Percentiles rank a stretch among this genome's conserved stretches.
These are phyloP conservation scores for Erithacus rubecula DNA, from an alignment of 2,797 vertebrate genomes.

Conservation along the genomic window DNA sequence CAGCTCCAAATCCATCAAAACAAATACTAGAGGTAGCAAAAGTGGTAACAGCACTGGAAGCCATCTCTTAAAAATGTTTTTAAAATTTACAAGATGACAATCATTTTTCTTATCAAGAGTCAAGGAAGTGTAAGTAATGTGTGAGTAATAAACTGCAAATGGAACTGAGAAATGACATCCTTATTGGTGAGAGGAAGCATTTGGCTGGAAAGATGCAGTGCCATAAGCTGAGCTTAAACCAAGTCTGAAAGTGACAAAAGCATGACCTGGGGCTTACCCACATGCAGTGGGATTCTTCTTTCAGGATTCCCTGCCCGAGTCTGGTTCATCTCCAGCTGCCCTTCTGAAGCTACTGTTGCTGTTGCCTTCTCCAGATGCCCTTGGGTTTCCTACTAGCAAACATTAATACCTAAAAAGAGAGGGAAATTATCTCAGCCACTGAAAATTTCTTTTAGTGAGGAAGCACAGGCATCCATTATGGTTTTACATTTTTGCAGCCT, in stretches of 20 bases:
- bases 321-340: background rate
- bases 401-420: background rate
- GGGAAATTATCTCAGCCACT: background rate
- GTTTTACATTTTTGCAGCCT: background rate
- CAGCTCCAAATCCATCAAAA: slow-evolving; percentile 29
- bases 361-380: background rate
- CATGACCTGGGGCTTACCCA: background rate
- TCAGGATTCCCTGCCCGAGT: background rate
- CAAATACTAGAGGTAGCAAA: background rate
- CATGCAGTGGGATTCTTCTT: background rate
- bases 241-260: background rate
- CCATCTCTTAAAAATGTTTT: background rate
- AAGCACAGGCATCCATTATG: background rate
- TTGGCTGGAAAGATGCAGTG: background rate
- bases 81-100: background rate
- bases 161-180: background rate
- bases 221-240: background rate
- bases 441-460: background rate
- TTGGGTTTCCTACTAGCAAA: background rate
- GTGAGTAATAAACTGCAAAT: background rate
- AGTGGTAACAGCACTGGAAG: background rate
- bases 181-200: background rate
- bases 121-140: slow-evolving; percentile 31
- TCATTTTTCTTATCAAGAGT: slow-evolving; percentile 18
- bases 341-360: background rate